Evolutionary conservation across 2,113 vertebrate species (phyloP).

Genomic region (Tragulus kanchil): DNA sequence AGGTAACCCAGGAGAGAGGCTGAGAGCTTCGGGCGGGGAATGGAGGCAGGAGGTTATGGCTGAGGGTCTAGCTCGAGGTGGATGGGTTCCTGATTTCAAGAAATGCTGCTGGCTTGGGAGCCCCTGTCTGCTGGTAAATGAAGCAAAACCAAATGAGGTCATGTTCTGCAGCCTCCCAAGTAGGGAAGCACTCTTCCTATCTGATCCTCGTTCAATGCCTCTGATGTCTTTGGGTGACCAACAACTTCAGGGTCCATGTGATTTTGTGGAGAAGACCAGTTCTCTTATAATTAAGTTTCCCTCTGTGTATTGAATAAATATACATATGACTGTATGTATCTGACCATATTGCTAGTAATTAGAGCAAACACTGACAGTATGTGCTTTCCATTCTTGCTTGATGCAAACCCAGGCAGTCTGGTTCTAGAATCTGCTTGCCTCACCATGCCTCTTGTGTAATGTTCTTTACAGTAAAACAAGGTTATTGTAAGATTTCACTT

Average conservation of each 20-base stretch:
- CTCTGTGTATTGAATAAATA: rapidly evolving
- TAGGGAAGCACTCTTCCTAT: neutral
- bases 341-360: neutral
- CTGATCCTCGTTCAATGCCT: neutral
- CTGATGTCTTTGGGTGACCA: neutral
- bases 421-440: neutral
- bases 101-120: neutral
- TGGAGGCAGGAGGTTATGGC: rapidly evolving
- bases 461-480: neutral
- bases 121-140: neutral
- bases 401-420: neutral
- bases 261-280: neutral
- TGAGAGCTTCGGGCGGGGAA: neutral
- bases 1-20: slow-evolving; percentile 28
- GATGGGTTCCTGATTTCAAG: neutral
- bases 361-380: rapidly evolving
- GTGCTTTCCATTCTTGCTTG: neutral
- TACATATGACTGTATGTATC: neutral
- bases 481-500: neutral
- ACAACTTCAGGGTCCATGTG: neutral
- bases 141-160: neutral
- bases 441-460: neutral
- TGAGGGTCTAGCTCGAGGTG: no score
- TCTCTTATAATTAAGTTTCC: neutral
- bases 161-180: neutral